Evolutionary conservation across 2,888 invertebrate species (phyloP).

Genomic region (Caradrina kadenii): DNA sequence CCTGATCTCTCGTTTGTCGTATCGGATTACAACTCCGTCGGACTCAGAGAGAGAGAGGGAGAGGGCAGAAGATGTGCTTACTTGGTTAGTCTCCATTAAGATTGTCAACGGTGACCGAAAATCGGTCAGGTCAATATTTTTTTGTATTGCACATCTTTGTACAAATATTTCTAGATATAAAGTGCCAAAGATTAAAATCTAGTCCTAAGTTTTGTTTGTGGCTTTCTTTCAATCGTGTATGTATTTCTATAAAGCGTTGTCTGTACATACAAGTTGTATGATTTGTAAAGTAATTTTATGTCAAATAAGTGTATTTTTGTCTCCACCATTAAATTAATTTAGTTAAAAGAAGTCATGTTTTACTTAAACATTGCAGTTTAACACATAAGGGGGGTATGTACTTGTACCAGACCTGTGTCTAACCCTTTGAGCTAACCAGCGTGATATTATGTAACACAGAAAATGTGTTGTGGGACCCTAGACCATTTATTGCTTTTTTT

Average conservation of each 20-base stretch:
- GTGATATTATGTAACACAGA: too few relatives aligned
- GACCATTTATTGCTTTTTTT: too few relatives aligned
- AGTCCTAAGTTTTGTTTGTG: slow-evolving; percentile 24
- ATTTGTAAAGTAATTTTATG: slow-evolving; percentile 58
- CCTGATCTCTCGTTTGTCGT: too few relatives aligned
- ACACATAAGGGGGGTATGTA: too few relatives aligned
- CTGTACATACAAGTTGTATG: slow-evolving; percentile 59
- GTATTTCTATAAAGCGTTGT: slow-evolving; percentile 35
- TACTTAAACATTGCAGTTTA: slow-evolving; percentile 23
- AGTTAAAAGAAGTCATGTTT: slow-evolving; percentile 44
- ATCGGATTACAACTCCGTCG: too few relatives aligned
- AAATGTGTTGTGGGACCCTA: too few relatives aligned
- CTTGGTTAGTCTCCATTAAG: background rate
- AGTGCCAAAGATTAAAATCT: slow-evolving; percentile 66
- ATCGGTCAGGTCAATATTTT: background rate
- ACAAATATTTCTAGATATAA: slow-evolving; percentile 42
- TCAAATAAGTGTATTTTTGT: slow-evolving; percentile 66
- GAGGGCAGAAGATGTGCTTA: too few relatives aligned
- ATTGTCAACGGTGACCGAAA: background rate
- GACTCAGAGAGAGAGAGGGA: too few relatives aligned
- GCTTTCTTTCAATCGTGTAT: slow-evolving; percentile 46
- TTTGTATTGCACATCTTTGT: slow-evolving; percentile 19
- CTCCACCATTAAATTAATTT: slow-evolving; percentile 66
- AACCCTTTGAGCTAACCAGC: too few relatives aligned
- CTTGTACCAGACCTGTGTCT: too few relatives aligned